Evolutionary conservation across 1,140 invertebrate genomes (phyloP), one percentile per base, ranked within the genome.

Genomic region (Chelonus insularis): DNA sequence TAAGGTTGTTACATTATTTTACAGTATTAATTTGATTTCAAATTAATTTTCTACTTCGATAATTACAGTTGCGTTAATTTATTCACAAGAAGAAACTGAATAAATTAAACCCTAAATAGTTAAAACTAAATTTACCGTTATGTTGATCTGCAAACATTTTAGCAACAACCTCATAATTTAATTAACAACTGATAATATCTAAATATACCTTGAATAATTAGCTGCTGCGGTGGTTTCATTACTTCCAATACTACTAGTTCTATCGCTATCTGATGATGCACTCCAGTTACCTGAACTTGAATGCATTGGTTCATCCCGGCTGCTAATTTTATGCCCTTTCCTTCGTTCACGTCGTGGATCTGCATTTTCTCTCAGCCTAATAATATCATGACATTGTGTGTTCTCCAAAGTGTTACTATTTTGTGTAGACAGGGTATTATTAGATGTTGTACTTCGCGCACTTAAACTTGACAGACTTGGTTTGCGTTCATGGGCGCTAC

Each of bases 271-370:
- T 0, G 91, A 95, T 70, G 91, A 94, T 32, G 92, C 92, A 68
- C 92, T 94, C 95, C 95, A 96, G 77, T 96, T 96, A 43, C 95
- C 95, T 61, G 91, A 94, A 39, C 92, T 94, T 0, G 92, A 95
- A 77, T 93, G 90, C 18, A 89, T 87, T 4, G 82, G 82, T 72
- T 94, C 92, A 59, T 86, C 86, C 50, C 84, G 82, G 58, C 70
- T 76, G 48, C 58, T 43, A 11, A 51, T 60, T 52, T 52, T 66
- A 32, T 75, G 76, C 54, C 79, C 81, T 65, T 81, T 79, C 20
- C 84, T 80, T 56, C 86, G 77, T 43, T 86, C 84, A 65, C 89
- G 82, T 57, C 87, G 83, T 71, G 87, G 85, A 2, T 84, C 82
- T 1, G 88, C 87, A 60, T 87, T 87, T 67, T 89, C 88, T 57